Base-by-base conservation (phyloP, 2,888 invertebrate genomes). In the Epistrophe grossulariae region DNA sequence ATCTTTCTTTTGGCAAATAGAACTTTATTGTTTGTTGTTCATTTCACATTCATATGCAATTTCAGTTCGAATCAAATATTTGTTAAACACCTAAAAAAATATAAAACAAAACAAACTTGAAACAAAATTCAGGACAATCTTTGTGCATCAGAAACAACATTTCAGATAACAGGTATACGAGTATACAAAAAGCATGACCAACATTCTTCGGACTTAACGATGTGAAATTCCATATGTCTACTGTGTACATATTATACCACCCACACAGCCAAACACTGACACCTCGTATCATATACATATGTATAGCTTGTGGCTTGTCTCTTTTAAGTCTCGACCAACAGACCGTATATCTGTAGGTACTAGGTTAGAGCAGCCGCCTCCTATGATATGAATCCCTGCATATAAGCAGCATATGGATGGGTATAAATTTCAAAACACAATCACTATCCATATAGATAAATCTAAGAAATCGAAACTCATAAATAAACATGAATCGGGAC, bases 401-500 rank as follows among this genome's bases (percentile, higher is more conserved):
- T 48, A 19, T 2, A 19, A 7, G 19, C n/a, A 52, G 15, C 50
- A 19, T 19, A 38, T 24, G 45, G 40, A 60, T 50, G 57, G 66
- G 55, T 84, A 84, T 80, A 70, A 81, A 77, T 84, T 77, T 68
- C 76, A 68, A 70, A 73, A 78, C 60, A 77, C 77, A 85, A 78
- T 81, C 84, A 85, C 81, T 85, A 85, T 81, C 77, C 70, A 70
- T 78, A 35, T 35, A 81, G 73, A 85, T 78, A 81, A 85, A 85
- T 85, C 81, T 81, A 78, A 73, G 73, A 81, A 81, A 85, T 85
- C 84, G 81, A 85, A 81, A 78, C 77, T 85, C 84, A 81, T 85
- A 85, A 85, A 85, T 85, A 85, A 85, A 81, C 81, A 84, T 80
- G 72, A 73, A 55, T 17, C 5, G 48, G 50, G 19, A 35, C 19